Evolutionary conservation across 2,888 invertebrate species (phyloP).

Genomic region (Meloe dianella): DNA sequence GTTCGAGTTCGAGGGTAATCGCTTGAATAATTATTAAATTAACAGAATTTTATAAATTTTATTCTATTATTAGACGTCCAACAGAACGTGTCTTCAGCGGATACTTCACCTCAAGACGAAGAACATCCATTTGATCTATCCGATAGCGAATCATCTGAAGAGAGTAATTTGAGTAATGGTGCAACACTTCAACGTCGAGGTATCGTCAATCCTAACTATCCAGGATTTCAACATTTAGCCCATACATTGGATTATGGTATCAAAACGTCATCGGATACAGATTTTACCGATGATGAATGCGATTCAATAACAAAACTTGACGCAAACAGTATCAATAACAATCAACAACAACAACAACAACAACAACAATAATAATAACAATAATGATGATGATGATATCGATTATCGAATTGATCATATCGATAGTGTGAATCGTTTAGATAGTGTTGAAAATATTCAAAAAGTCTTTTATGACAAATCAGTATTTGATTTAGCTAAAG

Average conservation of each 20-base stretch:
- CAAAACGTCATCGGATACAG: conserved; percentile 57
- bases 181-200: conserved; percentile 67
- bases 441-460: conserved; percentile 62
- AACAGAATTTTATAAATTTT: background rate
- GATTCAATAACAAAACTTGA: conserved; percentile 57
- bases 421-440: conserved; percentile 62
- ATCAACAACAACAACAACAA: conserved; percentile 59
- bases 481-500: conserved; percentile 62
- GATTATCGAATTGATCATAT: conserved; percentile 51
- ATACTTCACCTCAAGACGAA: conserved; percentile 63
- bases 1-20: conserved; percentile 63
- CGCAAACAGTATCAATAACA: conserved; percentile 59
- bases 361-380: conserved; percentile 61
- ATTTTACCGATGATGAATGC: conserved; percentile 60
- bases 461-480: conserved; percentile 66
- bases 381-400: conserved; percentile 56
- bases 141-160: conserved; percentile 59
- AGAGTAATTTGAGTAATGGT: conserved; percentile 58
- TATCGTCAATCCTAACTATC: conserved; percentile 84
- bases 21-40: background rate
- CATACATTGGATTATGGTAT: conserved; percentile 66
- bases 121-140: conserved; percentile 64
- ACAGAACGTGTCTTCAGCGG: conserved; percentile 58
- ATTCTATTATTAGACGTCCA: conserved; percentile 53
- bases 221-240: conserved; percentile 82